Percentiles rank a stretch among this genome's conserved stretches.
These are phyloP conservation scores for Odontamblyopus rebecca DNA, from an alignment of 2,797 vertebrate genomes.

Conservation along the genomic window DNA sequence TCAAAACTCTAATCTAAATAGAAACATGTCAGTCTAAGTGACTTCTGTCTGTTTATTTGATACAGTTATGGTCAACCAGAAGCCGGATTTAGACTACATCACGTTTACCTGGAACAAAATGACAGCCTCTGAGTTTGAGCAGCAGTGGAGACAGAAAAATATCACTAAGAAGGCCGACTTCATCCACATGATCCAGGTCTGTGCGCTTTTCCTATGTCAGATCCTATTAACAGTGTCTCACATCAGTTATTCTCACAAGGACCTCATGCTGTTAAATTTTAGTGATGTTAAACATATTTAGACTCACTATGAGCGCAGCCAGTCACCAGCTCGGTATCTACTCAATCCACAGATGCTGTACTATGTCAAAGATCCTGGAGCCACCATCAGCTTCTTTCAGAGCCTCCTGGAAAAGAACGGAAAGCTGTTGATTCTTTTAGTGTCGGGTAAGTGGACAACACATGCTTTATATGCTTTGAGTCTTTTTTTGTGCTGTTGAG, in stretches of 20 bases:
- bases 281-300: constrained; percentile 33
- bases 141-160: constrained; percentile 76
- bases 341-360: constrained; percentile 87
- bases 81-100: constrained; percentile 79
- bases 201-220: constrained; percentile 40
- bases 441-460: constrained; percentile 80
- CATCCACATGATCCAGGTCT: constrained; percentile 96
- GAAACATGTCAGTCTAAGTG: not conserved
- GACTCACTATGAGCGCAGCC: constrained; percentile 28
- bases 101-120: constrained; percentile 88
- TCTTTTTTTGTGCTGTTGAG: no score
- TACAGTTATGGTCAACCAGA: constrained; percentile 77
- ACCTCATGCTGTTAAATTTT: constrained; percentile 19
- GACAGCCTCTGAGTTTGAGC: constrained; percentile 87
- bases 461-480: not conserved
- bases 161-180: constrained; percentile 86
- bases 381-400: constrained; percentile 84
- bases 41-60: constrained; percentile 11
- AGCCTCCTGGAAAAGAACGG: constrained; percentile 81
- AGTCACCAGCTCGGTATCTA: constrained; percentile 51
- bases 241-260: constrained; percentile 50
- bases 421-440: constrained; percentile 88
- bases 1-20: no score
- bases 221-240: no score
- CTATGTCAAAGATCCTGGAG: constrained; percentile 85